These are phyloP conservation scores for Agonopterix heracliana DNA, from an alignment of 2,888 invertebrate species.

Conservation along the genomic window DNA sequence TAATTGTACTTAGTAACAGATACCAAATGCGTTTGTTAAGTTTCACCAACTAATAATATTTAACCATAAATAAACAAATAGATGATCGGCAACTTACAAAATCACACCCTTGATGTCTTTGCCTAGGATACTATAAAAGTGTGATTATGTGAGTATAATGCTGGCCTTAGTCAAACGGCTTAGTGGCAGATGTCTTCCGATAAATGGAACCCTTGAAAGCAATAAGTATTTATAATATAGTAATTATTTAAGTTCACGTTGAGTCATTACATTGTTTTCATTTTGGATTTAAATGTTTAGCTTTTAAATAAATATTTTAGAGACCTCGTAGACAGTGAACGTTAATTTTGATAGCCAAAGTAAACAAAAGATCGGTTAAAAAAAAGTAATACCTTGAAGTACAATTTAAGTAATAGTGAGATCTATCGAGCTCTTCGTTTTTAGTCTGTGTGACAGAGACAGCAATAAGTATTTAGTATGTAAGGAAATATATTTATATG, in stretches of 20 bases:
- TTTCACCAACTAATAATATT: too few relatives aligned
- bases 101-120: too few relatives aligned
- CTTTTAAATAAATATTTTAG: constrained; percentile 19
- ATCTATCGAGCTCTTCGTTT: constrained; percentile 58
- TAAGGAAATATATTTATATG: constrained; percentile 37
- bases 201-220: constrained; percentile 50
- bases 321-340: neutral
- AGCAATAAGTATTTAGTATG: constrained; percentile 61
- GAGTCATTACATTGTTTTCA: constrained; percentile 23
- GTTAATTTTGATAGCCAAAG: constrained; percentile 32
- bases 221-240: constrained; percentile 42
- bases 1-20: too few relatives aligned
- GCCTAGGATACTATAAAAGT: too few relatives aligned
- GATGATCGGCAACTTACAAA: too few relatives aligned
- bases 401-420: constrained; percentile 55
- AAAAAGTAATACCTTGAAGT: constrained; percentile 35
- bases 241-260: constrained; percentile 28
- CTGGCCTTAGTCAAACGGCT: constrained; percentile 4
- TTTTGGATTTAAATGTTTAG: constrained; percentile 34
- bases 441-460: constrained; percentile 69
- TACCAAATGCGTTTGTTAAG: too few relatives aligned
- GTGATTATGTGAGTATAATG: neutral
- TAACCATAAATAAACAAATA: too few relatives aligned
- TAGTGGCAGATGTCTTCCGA: constrained; percentile 53
- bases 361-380: constrained; percentile 15